Evolutionary conservation across 2,797 vertebrate genomes (phyloP), one percentile per base, ranked within the genome.

Genomic region (Ctenopoma kingsleyae): DNA sequence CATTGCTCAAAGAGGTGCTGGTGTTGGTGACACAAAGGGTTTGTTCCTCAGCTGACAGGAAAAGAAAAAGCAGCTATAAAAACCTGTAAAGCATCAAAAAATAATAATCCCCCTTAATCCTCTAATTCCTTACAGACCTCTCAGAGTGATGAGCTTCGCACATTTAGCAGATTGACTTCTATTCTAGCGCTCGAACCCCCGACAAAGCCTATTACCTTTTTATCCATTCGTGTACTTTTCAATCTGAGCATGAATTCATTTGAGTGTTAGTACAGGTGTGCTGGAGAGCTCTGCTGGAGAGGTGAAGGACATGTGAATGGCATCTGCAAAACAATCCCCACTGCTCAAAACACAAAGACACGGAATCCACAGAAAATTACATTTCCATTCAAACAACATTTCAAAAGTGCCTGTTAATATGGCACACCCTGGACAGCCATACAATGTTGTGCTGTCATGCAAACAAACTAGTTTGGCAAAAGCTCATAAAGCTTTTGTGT

Each of bases 91-190:
- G 36, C 60, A 73, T 15, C 11, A 32, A 43, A 53, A 61, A 58
- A 49, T 60, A 74, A 59, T 13, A 3, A 67, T 59, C 70, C 74
- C 27, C 60, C 35, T 23, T 88, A 90, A 92, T 90, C 89, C 82
- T 78, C 47, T 85, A 85, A 87, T 89, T 88, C 83, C 81, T 82
- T 73, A 41, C 73, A 83, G 72, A 82, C 72, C 88, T 84, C 71
- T 85, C 74, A 7, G 17, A 63, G 79, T 74, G 80, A 90, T 89
- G 84, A 90, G 86, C 71, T 74, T 89, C 84, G 81, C 84, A 90
- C 81, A 86, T 91, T 89, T 86, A 83, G 67, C 48, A 81, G 81
- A 91, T 89, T 89, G 83, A 86, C 76, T 87, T 80, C 74, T 81
- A 77, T 78, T 84, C 55, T 50, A 5, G 63, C 7, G 1, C 73